Evolutionary conservation across 2,797 vertebrate species (phyloP).

Genomic region (Bucorvus abyssinicus): DNA sequence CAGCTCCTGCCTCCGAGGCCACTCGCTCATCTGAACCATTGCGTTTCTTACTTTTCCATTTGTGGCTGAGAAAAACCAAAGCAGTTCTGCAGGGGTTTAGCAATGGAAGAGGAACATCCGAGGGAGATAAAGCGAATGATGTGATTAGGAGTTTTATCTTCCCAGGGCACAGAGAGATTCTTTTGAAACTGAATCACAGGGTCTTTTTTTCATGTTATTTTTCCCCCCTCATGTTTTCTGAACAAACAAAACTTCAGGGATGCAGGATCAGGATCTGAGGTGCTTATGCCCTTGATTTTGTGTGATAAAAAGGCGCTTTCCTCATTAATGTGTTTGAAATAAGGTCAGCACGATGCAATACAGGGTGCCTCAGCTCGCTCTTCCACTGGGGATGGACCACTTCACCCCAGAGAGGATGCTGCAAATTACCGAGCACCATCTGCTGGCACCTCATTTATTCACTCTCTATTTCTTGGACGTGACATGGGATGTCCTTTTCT

Average conservation of each 20-base stretch:
- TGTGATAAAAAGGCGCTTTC: neutral
- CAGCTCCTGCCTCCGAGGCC: neutral
- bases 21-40: neutral
- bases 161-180: neutral
- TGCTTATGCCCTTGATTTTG: neutral
- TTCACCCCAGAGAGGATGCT: neutral
- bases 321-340: neutral
- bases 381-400: neutral
- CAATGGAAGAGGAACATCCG: neutral
- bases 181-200: neutral
- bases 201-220: neutral
- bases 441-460: constrained; percentile 38
- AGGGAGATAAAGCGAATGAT: neutral
- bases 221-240: neutral
- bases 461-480: accelerated
- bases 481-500: accelerated
- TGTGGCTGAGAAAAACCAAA: neutral
- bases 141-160: neutral
- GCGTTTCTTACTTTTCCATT: neutral
- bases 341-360: neutral
- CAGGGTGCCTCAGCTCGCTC: neutral
- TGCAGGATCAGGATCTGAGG: neutral
- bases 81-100: neutral
- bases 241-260: neutral
- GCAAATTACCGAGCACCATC: constrained; percentile 33